Evolutionary conservation across 2,797 vertebrate species (phyloP).

Genomic region (Myotis daubentonii): DNA sequence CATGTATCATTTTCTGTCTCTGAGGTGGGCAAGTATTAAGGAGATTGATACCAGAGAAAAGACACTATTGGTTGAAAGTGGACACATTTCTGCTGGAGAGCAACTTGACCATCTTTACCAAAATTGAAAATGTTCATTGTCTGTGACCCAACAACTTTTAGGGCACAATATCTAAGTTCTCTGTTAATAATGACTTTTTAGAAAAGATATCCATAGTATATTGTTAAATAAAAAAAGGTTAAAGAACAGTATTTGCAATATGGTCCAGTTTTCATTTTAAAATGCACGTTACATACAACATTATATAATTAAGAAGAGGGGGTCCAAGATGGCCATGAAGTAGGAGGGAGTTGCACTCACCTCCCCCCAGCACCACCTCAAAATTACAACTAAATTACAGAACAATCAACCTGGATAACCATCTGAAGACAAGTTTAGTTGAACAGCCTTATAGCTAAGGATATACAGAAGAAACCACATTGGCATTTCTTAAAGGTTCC

Average conservation of each 20-base stretch:
- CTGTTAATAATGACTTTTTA: background rate
- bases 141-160: slow-evolving; percentile 11
- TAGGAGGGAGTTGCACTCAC: background rate
- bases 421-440: background rate
- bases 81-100: background rate
- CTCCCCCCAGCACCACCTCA: background rate
- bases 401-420: background rate
- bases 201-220: background rate
- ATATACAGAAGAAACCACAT: background rate
- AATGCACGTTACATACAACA: background rate
- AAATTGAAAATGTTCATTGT: background rate
- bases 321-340: background rate
- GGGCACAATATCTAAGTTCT: background rate
- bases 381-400: background rate
- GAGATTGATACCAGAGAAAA: background rate
- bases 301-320: background rate
- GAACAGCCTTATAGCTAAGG: background rate
- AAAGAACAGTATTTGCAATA: background rate
- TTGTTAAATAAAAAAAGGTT: background rate
- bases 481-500: background rate
- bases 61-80: background rate
- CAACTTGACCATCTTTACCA: background rate
- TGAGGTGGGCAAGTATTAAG: background rate
- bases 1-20: background rate
- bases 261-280: background rate